Evolutionary conservation across 2,113 vertebrate genomes (phyloP).

Genomic region (Gobiocypris rarus): DNA sequence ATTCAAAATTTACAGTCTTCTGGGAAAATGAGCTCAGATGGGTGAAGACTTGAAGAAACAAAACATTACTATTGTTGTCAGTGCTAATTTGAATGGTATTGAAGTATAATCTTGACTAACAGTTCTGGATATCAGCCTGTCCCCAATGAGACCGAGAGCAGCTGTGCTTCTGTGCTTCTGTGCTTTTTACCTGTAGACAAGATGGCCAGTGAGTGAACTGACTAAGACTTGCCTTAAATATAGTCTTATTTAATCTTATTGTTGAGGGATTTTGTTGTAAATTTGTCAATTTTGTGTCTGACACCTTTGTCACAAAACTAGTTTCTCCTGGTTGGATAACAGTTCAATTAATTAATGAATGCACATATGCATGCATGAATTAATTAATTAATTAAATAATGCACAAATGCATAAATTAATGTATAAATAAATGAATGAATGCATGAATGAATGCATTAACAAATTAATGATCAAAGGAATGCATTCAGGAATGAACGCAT

Average conservation of each 20-base stretch:
- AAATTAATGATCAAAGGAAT: background rate
- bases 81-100: background rate
- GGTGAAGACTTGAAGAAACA: background rate
- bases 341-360: background rate
- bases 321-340: too few species aligned
- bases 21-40: background rate
- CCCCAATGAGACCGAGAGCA: background rate
- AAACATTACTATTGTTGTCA: background rate
- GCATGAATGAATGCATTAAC: background rate
- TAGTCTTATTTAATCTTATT: background rate
- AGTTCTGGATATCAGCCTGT: background rate
- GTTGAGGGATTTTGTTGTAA: background rate
- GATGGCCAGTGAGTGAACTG: too few species aligned
- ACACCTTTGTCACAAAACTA: too few species aligned
- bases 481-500: background rate
- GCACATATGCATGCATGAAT: background rate
- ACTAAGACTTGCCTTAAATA: background rate
- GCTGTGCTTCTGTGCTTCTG: background rate
- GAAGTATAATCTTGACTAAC: background rate
- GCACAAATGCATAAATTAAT: background rate
- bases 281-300: background rate
- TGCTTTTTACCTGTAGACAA: background rate
- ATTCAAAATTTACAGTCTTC: background rate
- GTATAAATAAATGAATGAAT: background rate
- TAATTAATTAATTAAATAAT: background rate